Percentiles rank a stretch among this genome's conserved stretches.
Conservation (phyloP, 2,888 invertebrate genomes). For the Macropis europaea region DNA sequence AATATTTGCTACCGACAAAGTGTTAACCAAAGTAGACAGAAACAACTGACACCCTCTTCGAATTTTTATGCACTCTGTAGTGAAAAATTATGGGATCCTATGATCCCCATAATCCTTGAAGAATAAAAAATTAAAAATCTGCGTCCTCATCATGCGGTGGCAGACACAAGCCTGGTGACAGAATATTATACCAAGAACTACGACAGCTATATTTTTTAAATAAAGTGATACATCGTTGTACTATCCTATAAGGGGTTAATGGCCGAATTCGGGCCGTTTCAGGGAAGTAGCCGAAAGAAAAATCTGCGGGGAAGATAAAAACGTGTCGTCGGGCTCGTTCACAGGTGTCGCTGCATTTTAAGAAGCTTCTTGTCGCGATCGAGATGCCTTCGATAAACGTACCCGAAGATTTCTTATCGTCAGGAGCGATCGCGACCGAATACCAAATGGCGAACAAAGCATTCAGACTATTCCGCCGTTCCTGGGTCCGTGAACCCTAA, state of each 20-base stretch:
- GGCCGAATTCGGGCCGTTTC: background rate
- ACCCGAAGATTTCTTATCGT: conserved; percentile 40
- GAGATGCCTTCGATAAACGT: conserved; percentile 26
- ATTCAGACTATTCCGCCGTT: conserved; percentile 43
- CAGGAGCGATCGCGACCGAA: conserved; percentile 38
- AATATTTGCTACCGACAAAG: too few relatives aligned
- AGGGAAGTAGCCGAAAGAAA: background rate
- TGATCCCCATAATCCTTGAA: too few relatives aligned
- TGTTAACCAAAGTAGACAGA: too few relatives aligned
- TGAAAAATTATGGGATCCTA: too few relatives aligned
- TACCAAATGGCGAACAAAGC: conserved; percentile 36
- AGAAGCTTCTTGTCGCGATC: conserved; percentile 28
- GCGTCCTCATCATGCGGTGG: too few relatives aligned
- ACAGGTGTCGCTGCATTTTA: conserved; percentile 28
- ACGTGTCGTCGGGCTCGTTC: conserved; percentile 5
- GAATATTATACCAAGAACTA: too few relatives aligned
- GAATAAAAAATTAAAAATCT: too few relatives aligned
- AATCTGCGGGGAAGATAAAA: background rate
- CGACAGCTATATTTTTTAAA: too few relatives aligned
- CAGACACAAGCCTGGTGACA: too few relatives aligned
- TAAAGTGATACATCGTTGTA: too few relatives aligned
- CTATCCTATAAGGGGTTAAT: background rate
- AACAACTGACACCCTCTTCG: too few relatives aligned
- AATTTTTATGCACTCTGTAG: too few relatives aligned
- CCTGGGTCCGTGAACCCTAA: conserved; percentile 43